These are phyloP conservation scores for Mycalesis mineus DNA, from an alignment of 2,888 invertebrate species.

Conservation along the genomic window DNA sequence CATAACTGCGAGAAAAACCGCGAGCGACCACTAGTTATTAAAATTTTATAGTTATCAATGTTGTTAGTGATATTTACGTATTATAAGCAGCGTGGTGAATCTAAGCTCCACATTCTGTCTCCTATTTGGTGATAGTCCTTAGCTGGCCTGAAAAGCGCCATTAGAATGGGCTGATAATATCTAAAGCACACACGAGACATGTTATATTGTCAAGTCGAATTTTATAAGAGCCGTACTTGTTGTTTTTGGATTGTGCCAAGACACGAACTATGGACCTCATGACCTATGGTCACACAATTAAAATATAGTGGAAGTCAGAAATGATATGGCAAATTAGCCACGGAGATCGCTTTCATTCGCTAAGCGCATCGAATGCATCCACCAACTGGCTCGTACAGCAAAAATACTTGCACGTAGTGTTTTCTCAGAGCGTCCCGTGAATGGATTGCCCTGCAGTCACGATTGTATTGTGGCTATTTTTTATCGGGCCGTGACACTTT, in stretches of 20 bases:
- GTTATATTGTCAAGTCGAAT: too few relatives aligned
- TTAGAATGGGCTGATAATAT: too few relatives aligned
- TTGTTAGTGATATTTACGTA: too few relatives aligned
- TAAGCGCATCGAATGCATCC: constrained; percentile 34
- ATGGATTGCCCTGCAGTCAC: constrained; percentile 56
- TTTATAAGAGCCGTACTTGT: too few relatives aligned
- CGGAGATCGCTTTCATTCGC: constrained; percentile 25
- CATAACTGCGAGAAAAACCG: too few relatives aligned
- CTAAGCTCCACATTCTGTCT: too few relatives aligned
- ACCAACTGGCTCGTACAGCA: constrained; percentile 33
- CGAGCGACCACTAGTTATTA: too few relatives aligned
- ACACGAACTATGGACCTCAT: background rate
- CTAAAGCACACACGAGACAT: too few relatives aligned
- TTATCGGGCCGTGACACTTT: constrained; percentile 48
- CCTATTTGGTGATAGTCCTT: too few relatives aligned
- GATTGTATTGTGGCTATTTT: constrained; percentile 57
- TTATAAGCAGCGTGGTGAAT: too few relatives aligned
- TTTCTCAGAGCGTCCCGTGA: constrained; percentile 58
- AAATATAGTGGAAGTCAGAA: background rate
- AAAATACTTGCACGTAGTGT: constrained; percentile 63
- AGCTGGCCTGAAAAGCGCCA: too few relatives aligned
- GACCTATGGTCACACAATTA: background rate
- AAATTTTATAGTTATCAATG: too few relatives aligned
- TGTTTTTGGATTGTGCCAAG: background rate
- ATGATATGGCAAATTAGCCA: background rate